Evolutionary conservation across 2,113 vertebrate genomes (phyloP).

Genomic region (Glaucidium brasilianum): DNA sequence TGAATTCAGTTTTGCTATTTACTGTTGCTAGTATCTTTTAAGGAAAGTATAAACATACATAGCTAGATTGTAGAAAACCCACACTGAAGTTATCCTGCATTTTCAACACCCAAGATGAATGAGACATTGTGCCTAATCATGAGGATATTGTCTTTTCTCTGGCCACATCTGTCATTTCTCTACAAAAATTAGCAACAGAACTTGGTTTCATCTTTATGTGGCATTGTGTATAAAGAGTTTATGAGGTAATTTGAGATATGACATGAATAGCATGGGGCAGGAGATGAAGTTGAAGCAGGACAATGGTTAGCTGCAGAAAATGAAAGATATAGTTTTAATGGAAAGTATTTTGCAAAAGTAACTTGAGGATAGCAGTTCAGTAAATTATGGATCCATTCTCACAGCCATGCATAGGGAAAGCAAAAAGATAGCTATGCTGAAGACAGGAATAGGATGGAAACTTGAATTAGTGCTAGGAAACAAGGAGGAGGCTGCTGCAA

Average conservation of each 20-base stretch:
- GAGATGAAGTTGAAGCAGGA: background rate
- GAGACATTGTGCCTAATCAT: background rate
- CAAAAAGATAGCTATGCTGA: background rate
- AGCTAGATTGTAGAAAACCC: background rate
- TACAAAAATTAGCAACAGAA: background rate
- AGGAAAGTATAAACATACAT: background rate
- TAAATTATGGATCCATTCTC: background rate
- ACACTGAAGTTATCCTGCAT: background rate
- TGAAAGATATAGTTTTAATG: background rate
- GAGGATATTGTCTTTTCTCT: background rate
- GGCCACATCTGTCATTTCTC: background rate
- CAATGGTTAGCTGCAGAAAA: background rate
- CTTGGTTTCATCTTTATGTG: background rate
- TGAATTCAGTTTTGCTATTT: background rate
- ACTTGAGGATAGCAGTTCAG: background rate
- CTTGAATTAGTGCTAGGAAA: background rate
- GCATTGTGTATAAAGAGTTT: background rate
- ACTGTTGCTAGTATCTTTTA: background rate
- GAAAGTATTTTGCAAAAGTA: background rate
- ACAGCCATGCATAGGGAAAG: background rate
- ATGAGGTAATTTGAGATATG: background rate
- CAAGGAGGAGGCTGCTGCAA: background rate
- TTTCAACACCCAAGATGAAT: background rate
- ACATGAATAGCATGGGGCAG: background rate
- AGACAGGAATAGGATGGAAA: background rate